Evolutionary conservation across 2,888 invertebrate species (phyloP), one percentile per base, ranked within the genome.

Genomic region (Creontiades dilutus): DNA sequence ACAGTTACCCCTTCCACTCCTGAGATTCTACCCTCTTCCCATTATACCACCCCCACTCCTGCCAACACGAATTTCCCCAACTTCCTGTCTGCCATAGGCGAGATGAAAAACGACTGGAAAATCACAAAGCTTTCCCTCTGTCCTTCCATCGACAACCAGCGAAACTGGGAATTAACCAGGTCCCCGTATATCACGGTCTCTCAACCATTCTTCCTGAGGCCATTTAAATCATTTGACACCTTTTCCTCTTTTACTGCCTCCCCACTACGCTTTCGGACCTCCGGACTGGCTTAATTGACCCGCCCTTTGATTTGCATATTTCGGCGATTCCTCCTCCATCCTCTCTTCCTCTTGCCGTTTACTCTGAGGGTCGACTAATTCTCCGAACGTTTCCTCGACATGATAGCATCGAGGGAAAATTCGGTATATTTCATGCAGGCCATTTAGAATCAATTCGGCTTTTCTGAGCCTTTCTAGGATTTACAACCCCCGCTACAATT

Each of bases 261-360:
- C 82, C 46, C 47, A 4, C 2, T 37, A 37, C 82, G 48, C n/a
- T 23, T 5, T 46, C 52, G 46, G 23, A 23, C 57, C 81, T 47
- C 47, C 46, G 23, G 55, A 57, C n/a, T 48, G 84, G 57, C 84
- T 84, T 84, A 84, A 84, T 84, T 84, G 84, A 84, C 84, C 28
- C 57, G 16, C n/a, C 55, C 37, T 37, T 19, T 27, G 84, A 57
- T 84, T 84, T 84, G 57, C 84, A 84, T 84, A 84, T 84, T 84
- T 84, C 84, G 27, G 28, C 19, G 23, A 84, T 84, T 84, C 84
- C 84, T 55, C 27, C 52, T 76, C 75, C 13, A 16, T 76, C 46
- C 76, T 23, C 76, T 23, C 14, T 46, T 76, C 76, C 76, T 46
- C 76, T 16, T 19, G 1, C 19, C 61, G 9, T 9, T 61, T 61